phyloP scores from a whole-genome alignment of 2,888 invertebrate genomes.

The Noctua fimbriata region DNA sequence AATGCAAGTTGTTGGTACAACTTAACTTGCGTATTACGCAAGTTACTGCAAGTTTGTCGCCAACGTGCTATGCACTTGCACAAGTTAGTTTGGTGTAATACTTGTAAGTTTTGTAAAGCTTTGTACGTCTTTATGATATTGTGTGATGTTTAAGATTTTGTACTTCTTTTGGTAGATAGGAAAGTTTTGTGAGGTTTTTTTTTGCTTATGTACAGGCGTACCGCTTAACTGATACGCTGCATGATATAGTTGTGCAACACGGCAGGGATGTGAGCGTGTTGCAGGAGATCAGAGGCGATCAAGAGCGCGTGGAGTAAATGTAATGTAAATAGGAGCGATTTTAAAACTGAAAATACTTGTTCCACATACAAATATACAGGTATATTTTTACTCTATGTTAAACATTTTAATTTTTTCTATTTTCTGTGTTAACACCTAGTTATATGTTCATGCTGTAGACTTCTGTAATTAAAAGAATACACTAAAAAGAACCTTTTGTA shows the following conservation, averaged over 20 bases:
- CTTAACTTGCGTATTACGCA: constrained; percentile 34
- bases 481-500: too few relatives aligned
- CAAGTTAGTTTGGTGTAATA: constrained; percentile 25
- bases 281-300: background rate
- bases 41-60: constrained; percentile 20
- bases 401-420: too few relatives aligned
- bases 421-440: too few relatives aligned
- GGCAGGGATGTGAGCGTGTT: background rate
- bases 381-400: too few relatives aligned
- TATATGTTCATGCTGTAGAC: too few relatives aligned
- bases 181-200: background rate
- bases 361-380: too few relatives aligned
- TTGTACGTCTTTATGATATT: constrained; percentile 25
- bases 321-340: too few relatives aligned
- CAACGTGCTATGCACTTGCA: constrained; percentile 37
- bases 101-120: constrained; percentile 26
- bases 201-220: background rate
- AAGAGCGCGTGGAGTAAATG: background rate
- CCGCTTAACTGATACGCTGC: background rate
- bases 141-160: constrained; percentile 6
- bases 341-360: too few relatives aligned
- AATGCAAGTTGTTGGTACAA: constrained; percentile 30
- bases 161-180: background rate
- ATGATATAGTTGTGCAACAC: background rate
- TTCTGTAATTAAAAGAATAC: too few relatives aligned